Base-by-base conservation (phyloP, 1,140 invertebrate genomes). In the Drosophila repletoides region DNA sequence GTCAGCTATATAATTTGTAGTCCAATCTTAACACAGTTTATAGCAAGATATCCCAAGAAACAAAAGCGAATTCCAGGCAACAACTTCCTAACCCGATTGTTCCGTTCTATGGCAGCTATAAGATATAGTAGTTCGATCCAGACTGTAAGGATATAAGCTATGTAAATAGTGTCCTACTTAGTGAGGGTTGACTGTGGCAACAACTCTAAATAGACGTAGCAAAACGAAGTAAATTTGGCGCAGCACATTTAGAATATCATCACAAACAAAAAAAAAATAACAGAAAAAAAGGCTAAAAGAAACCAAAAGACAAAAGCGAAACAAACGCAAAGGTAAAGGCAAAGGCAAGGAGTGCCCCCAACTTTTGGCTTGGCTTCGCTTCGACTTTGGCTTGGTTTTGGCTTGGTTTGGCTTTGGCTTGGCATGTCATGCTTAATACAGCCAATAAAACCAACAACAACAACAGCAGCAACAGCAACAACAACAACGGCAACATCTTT, bases 191-290 rank as follows among this genome's bases (percentile, higher is more conserved):
- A n/a, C n/a, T n/a, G n/a, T n/a, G n/a, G 15, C 55, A 68, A 61
- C 58, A 43, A 61, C 22, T 24, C 46, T 51, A 68, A 76, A 70
- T 77, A 58, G 74, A 77, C 74, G 69, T 80, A 80, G 77, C 76
- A 81, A 81, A 74, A 68, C 79, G 74, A 84, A 79, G 79, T 65
- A 79, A 84, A 84, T 84, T 84, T 86, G 75, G 75, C 75, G 59
- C 76, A 77, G 80, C 71, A 84, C 80, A 86, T 84, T 84, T 84
- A 84, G 80, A 84, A 84, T 84, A 84, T 84, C 80, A 84, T 84
- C 80, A 71, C 74, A 84, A 59, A 28, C 10, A 22, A 55, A 63
- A 63, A 43, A 36, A 26, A 74, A 63, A 84, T 84, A 80, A 71
- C 74, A 84, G 53, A 28, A 17, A 22, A 55, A 63, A 63, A 43